These are phyloP conservation scores for Anguilla anguilla DNA, from an alignment of 2,797 vertebrate species.

Conservation along the genomic window DNA sequence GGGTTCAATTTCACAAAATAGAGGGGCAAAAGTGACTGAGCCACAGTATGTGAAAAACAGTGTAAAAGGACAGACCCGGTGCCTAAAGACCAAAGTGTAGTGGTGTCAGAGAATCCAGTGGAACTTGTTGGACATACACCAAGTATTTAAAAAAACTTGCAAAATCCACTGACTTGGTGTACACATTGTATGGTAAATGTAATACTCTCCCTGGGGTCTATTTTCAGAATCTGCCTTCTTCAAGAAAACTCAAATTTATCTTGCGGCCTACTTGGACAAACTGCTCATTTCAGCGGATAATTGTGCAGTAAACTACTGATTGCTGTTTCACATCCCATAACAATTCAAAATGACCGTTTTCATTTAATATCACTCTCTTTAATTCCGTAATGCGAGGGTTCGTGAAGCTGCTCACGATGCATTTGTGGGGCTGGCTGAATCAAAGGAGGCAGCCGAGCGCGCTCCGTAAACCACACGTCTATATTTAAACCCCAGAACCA, in stretches of 20 bases:
- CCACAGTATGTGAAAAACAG: constrained; percentile 29
- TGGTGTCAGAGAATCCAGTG: background rate
- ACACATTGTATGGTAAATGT: background rate
- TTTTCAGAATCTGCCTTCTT: background rate
- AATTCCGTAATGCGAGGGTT: background rate
- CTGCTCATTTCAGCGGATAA: background rate
- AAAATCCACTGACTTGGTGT: background rate
- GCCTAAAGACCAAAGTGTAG: background rate
- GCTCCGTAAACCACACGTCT: background rate
- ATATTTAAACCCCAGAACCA: constrained; percentile 1
- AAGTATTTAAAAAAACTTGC: background rate
- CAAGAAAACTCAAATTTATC: background rate
- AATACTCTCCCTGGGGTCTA: background rate
- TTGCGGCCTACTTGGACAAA: background rate
- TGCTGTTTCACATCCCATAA: background rate
- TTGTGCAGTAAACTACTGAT: background rate
- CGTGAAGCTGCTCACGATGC: background rate
- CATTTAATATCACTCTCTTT: background rate
- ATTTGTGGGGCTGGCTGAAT: background rate
- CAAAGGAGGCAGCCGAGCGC: background rate
- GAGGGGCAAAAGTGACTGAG: constrained; percentile 2
- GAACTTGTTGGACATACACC: background rate
- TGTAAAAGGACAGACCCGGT: constrained; percentile 17
- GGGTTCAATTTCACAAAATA: constrained; percentile 27
- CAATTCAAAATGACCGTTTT: background rate